These are phyloP conservation scores for Gymnoscelis rufifasciata DNA, from an alignment of 2,888 invertebrate species.

Conservation along the genomic window DNA sequence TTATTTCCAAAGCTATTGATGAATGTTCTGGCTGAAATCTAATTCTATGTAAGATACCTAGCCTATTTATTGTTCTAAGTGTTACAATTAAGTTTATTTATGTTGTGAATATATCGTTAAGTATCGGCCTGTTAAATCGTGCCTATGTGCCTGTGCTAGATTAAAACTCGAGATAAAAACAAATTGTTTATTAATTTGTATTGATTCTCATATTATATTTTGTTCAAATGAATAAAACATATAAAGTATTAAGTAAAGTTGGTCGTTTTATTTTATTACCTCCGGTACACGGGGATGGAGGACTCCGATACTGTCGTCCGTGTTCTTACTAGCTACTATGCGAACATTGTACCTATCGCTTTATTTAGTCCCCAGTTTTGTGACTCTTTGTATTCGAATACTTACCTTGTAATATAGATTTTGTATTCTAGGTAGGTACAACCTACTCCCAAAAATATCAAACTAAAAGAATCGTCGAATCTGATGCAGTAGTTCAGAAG, in stretches of 20 bases:
- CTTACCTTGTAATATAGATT: too few species aligned
- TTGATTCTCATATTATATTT: constrained; percentile 41
- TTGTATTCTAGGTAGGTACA: too few species aligned
- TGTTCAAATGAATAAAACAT: constrained; percentile 46
- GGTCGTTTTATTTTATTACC: constrained; percentile 36
- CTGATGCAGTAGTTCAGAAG: too few species aligned
- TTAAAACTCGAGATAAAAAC: constrained; percentile 39
- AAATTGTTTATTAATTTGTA: constrained; percentile 30
- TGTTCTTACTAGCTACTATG: too few species aligned
- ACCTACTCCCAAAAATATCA: too few species aligned
- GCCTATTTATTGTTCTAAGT: constrained; percentile 30
- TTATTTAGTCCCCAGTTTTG: too few species aligned
- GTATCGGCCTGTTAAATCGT: constrained; percentile 28
- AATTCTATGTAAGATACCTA: constrained; percentile 28
- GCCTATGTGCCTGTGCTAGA: constrained; percentile 49
- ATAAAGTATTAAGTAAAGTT: constrained; percentile 16
- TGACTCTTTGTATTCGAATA: too few species aligned
- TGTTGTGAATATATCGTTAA: constrained; percentile 39
- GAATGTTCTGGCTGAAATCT: constrained; percentile 16
- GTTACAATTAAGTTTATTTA: constrained; percentile 44
- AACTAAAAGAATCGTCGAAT: too few species aligned
- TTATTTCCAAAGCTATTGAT: constrained; percentile 29
- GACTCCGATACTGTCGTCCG: too few species aligned
- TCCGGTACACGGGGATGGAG: too few species aligned
- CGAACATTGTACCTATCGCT: too few species aligned